Evolutionary conservation across 1,140 invertebrate genomes (phyloP).

Genomic region (Cepaea nemoralis): DNA sequence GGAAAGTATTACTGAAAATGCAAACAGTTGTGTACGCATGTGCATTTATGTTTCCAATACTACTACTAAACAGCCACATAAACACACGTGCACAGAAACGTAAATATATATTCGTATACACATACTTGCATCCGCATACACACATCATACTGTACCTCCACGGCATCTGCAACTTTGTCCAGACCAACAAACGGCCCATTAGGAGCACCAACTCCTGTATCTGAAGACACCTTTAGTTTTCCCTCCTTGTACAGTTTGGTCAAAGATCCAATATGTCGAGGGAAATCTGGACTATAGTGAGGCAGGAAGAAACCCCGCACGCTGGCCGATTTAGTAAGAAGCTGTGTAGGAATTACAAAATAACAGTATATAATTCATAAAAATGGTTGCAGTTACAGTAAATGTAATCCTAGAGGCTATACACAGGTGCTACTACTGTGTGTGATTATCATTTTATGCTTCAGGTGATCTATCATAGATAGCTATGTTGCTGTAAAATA

Average conservation of each 20-base stretch:
- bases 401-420: no score
- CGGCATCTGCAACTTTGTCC: conserved; percentile 59
- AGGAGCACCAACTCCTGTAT: conserved; percentile 51
- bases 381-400: no score
- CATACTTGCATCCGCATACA: background rate
- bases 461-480: no score
- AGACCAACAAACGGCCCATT: conserved; percentile 59
- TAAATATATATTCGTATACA: background rate
- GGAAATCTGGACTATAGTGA: conserved; percentile 50
- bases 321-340: conserved; percentile 64
- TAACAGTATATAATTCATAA: no score
- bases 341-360: no score
- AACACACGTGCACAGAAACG: background rate
- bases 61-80: background rate
- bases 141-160: conserved; percentile 62
- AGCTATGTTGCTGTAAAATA: no score
- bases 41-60: no score
- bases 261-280: conserved; percentile 50
- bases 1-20: no score
- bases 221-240: conserved; percentile 56
- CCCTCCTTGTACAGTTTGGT: conserved; percentile 49
- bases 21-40: no score
- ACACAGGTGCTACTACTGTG: no score
- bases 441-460: no score
- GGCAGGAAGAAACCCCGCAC: conserved; percentile 64